phyloP scores from a whole-genome alignment of 2,113 vertebrate species.

The Myotis davidii region DNA sequence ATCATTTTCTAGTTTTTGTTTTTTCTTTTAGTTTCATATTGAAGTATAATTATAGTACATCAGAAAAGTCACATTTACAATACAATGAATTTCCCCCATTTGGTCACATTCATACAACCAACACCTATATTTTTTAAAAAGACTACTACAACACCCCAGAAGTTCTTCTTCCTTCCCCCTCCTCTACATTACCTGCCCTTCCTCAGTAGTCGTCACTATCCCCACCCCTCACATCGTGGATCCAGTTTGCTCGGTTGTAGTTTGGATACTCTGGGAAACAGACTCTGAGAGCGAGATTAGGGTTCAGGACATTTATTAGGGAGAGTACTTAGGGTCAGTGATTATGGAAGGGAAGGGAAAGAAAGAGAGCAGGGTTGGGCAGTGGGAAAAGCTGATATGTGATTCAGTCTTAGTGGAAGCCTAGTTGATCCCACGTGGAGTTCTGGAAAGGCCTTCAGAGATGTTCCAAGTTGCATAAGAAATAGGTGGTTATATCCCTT shows the following conservation, averaged over 20 bases:
- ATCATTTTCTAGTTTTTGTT: background rate
- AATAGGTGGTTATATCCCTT: background rate
- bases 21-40: constrained; percentile 30
- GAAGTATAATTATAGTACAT: background rate
- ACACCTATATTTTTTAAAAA: background rate
- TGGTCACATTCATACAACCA: background rate
- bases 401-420: background rate
- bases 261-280: background rate
- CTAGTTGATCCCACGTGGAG: background rate
- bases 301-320: background rate
- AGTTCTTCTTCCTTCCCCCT: background rate
- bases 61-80: background rate
- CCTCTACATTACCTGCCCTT: rapidly evolving
- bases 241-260: background rate
- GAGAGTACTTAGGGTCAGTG: background rate
- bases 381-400: background rate
- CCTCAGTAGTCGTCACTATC: rapidly evolving
- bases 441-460: background rate
- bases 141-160: too few relatives aligned
- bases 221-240: background rate
- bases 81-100: background rate
- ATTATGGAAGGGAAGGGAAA: background rate
- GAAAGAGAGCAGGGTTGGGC: background rate
- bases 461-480: background rate
- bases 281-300: background rate